Evolutionary conservation across 2,888 invertebrate genomes (phyloP), one percentile per base, ranked within the genome.

Genomic region (Bellardia pandia): DNA sequence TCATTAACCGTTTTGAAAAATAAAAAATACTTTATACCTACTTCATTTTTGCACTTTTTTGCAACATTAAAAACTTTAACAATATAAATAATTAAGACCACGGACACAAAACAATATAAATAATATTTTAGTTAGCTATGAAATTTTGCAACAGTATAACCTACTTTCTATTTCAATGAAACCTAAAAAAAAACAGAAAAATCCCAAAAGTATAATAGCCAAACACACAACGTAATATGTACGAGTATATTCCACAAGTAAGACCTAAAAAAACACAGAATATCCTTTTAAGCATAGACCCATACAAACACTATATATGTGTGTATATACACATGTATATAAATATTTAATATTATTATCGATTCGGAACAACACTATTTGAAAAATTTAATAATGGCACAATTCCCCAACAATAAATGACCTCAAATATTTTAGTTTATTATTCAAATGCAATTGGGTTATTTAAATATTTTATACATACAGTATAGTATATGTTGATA

Each of bases 361-460:
- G 86, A 81, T 81, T 77, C 16, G 13, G 8, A 37, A 58, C 16
- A 64, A 72, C 0, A 82, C 72, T 71, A 62, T 60, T 84, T 66
- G 9, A 74, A 78, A 71, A 62, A 85, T 80, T 66, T 72, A 84
- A 79, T 72, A 80, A 76, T 68, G 13, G 37, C 51, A 37, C 53
- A 85, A 76, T 69, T 72, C 33, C 30, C 14, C 40, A 77, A 74
- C 58, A 87, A 23, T 74, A 78, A 85, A 71, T 64, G 87, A 85
- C 81, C 84, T 78, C 84, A 87, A 84, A 87, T 85, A 78, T 81
- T 77, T 74, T 56, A 68, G 68, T 68, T 51, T 72, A 68, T 77
- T 80, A 68, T 77, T 62, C 16, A 42, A 48, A 81, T 64, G 64
- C 30, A 72, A 77, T 81, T 77, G 66, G 86, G 64, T 77, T 81